Conservation (phyloP, 1,140 invertebrate genomes). For the Aphelenchoides avenae region DNA sequence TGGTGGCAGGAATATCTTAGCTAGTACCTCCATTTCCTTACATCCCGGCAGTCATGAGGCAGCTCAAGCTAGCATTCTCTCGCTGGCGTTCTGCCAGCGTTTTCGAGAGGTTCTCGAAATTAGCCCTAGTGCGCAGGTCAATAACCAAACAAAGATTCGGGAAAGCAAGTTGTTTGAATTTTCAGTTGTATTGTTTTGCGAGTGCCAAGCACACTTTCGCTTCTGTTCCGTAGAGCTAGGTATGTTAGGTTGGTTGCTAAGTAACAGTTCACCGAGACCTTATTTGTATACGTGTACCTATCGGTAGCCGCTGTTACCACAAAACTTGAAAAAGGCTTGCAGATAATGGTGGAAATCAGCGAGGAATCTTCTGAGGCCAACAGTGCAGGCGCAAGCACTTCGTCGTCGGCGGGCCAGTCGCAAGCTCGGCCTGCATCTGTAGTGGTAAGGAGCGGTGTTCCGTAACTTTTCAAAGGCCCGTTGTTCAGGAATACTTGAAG, state of each 20-base stretch:
- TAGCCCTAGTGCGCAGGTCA: too few species aligned
- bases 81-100: too few species aligned
- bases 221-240: not conserved
- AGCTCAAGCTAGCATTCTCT: too few species aligned
- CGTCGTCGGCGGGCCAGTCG: not conserved
- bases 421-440: constrained; percentile 4
- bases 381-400: not conserved
- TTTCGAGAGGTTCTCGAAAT: too few species aligned
- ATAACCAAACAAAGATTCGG: too few species aligned
- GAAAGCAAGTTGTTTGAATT: too few species aligned
- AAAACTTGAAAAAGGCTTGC: not conserved
- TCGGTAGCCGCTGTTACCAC: not conserved
- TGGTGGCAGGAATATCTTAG: not conserved
- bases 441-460: not conserved
- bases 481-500: constrained; percentile 11
- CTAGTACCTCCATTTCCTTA: not conserved
- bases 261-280: not conserved
- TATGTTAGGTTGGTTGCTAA: not conserved
- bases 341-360: constrained; percentile 37
- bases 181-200: too few species aligned
- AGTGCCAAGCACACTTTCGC: too few species aligned
- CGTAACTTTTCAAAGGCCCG: not conserved
- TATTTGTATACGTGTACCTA: not conserved
- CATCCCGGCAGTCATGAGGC: too few species aligned
- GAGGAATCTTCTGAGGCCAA: constrained; percentile 26